Evolutionary conservation across 2,888 invertebrate species (phyloP).

Genomic region (Dichetophora obliterata): DNA sequence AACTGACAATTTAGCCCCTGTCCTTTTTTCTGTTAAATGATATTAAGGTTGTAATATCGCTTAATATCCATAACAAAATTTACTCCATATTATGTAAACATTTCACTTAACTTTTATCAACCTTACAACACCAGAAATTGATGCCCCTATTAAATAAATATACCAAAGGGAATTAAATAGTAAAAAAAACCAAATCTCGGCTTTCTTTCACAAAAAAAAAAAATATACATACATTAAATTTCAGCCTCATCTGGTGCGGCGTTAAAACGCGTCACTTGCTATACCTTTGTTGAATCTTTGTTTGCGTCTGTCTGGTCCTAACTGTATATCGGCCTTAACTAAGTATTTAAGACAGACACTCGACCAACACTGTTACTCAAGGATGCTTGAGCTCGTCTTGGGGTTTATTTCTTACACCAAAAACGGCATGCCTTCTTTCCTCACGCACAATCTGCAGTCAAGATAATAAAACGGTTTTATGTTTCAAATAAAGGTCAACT

Average conservation of each 20-base stretch:
- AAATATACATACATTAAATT: neutral
- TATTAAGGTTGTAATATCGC: no score
- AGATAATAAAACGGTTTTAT: constrained; percentile 31
- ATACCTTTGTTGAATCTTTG: neutral
- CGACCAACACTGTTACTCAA: constrained; percentile 4
- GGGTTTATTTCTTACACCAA: neutral
- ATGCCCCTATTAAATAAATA: constrained; percentile 38
- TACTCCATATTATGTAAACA: no score
- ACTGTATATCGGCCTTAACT: neutral
- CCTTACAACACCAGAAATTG: constrained; percentile 23
- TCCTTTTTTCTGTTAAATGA: no score
- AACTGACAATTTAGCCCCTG: no score
- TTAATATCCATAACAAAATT: no score
- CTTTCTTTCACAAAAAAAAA: no score
- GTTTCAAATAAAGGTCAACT: constrained; percentile 40
- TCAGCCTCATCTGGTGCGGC: neutral
- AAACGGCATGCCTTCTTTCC: neutral
- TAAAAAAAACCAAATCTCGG: no score
- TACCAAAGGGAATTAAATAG: neutral
- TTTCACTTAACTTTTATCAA: no score
- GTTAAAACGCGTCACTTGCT: neutral
- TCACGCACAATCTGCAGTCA: neutral
- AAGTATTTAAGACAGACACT: neutral
- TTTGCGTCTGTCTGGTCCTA: neutral
- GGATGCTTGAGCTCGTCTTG: constrained; percentile 18